Evolutionary conservation across 1,140 invertebrate genomes (phyloP).

Genomic region (Drosophila paulistorum): DNA sequence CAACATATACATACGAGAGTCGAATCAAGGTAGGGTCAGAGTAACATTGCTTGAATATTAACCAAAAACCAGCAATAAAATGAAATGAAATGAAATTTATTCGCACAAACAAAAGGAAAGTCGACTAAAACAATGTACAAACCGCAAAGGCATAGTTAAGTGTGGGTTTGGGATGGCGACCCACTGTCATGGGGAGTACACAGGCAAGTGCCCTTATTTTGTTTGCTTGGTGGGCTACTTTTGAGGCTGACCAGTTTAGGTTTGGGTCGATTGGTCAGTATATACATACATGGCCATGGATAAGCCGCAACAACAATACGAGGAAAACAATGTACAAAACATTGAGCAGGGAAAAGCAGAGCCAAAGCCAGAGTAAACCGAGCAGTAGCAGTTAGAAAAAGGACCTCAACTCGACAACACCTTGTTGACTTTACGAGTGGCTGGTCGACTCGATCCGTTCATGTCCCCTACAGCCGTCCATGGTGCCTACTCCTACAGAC

Average conservation of each 20-base stretch:
- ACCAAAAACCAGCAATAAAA: constrained; percentile 43
- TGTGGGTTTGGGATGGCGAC: too few species aligned
- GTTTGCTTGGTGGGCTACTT: constrained; percentile 36
- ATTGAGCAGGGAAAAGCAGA: constrained; percentile 26
- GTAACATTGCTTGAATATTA: constrained; percentile 38
- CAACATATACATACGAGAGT: not conserved
- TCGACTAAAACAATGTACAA: constrained; percentile 36
- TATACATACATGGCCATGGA: constrained; percentile 18
- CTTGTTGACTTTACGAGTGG: constrained; percentile 73
- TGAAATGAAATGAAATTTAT: constrained; percentile 61
- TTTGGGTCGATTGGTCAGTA: constrained; percentile 32
- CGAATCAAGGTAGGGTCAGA: not conserved
- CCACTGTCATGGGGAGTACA: not conserved
- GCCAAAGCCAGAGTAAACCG: constrained; percentile 34
- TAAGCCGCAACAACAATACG: constrained; percentile 37
- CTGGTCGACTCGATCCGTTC: not conserved
- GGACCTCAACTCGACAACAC: constrained; percentile 61
- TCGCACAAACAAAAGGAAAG: constrained; percentile 44
- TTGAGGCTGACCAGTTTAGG: constrained; percentile 34
- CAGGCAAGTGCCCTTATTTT: constrained; percentile 2
- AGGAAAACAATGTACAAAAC: constrained; percentile 54
- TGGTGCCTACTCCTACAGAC: not conserved
- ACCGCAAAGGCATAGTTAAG: constrained; percentile 40
- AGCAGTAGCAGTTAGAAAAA: constrained; percentile 38
- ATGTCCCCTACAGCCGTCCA: not conserved